phyloP scores from a whole-genome alignment of 53 echinoderm and acorn worm species.

The Zoroaster sp. region DNA sequence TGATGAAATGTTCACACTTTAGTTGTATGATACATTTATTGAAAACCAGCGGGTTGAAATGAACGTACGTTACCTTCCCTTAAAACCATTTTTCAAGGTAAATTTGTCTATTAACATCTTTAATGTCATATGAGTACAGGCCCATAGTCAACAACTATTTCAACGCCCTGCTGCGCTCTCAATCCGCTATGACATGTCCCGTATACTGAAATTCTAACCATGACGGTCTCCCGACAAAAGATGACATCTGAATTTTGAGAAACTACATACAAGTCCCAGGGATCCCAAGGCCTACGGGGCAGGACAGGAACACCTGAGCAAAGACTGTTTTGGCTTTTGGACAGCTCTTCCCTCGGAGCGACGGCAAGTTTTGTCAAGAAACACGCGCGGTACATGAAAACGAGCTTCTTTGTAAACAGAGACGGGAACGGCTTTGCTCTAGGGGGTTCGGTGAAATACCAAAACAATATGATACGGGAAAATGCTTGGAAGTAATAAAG shows the following conservation, averaged over 20 bases:
- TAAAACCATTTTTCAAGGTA: too few species aligned
- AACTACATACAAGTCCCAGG: background rate
- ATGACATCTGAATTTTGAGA: background rate
- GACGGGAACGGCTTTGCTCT: too few species aligned
- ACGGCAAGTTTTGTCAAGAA: background rate
- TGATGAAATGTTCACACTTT: too few species aligned
- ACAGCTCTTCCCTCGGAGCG: background rate
- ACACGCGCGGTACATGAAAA: background rate
- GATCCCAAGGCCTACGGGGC: background rate
- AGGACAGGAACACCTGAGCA: constrained; percentile 19
- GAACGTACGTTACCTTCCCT: too few species aligned
- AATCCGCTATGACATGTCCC: background rate
- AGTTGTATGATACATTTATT: too few species aligned
- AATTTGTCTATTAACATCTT: too few species aligned
- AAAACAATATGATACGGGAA: too few species aligned
- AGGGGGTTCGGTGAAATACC: too few species aligned
- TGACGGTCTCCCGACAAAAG: background rate
- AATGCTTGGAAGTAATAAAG: too few species aligned
- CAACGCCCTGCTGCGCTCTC: too few species aligned
- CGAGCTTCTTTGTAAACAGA: background rate
- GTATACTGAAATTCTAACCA: background rate
- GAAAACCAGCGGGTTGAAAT: too few species aligned
- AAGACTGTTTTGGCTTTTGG: background rate
- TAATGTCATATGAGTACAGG: too few species aligned
- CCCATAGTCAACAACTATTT: background rate